Conservation (phyloP, 1,140 invertebrate genomes). For the Philopotamus ludificatus region DNA sequence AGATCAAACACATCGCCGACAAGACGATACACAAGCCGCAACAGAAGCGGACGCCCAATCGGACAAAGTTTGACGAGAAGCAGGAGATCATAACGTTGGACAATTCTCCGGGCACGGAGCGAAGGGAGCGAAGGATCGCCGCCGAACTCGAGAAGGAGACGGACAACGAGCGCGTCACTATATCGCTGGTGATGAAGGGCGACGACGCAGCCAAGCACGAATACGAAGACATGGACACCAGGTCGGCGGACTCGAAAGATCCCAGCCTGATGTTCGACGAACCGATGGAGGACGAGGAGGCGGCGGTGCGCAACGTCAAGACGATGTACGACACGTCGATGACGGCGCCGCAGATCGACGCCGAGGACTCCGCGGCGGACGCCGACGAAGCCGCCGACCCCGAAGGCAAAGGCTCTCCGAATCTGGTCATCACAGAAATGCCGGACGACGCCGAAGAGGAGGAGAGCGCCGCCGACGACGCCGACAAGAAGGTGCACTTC, state of each 20-base stretch:
- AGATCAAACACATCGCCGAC: constrained; percentile 61
- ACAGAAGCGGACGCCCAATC: constrained; percentile 53
- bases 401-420: constrained; percentile 49
- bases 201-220: constrained; percentile 52
- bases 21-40: constrained; percentile 58
- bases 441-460: constrained; percentile 49
- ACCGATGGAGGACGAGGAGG: constrained; percentile 43
- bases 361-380: constrained; percentile 45
- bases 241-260: constrained; percentile 37
- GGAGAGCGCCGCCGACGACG: constrained; percentile 4
- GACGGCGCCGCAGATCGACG: constrained; percentile 20
- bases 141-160: constrained; percentile 14
- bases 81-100: constrained; percentile 54
- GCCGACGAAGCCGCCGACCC: constrained; percentile 50
- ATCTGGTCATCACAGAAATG: constrained; percentile 55
- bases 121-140: constrained; percentile 46
- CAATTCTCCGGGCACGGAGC: constrained; percentile 51
- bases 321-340: constrained; percentile 38
- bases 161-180: constrained; percentile 17
- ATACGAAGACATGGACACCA: constrained; percentile 57
- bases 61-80: constrained; percentile 48
- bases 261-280: constrained; percentile 43
- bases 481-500: constrained; percentile 38
- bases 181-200: constrained; percentile 34
- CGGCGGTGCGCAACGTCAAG: constrained; percentile 31